Percentiles rank a stretch among this genome's conserved stretches.
Conservation (phyloP, 92 coral and sea anemone species). For the Siderastrea radians region DNA sequence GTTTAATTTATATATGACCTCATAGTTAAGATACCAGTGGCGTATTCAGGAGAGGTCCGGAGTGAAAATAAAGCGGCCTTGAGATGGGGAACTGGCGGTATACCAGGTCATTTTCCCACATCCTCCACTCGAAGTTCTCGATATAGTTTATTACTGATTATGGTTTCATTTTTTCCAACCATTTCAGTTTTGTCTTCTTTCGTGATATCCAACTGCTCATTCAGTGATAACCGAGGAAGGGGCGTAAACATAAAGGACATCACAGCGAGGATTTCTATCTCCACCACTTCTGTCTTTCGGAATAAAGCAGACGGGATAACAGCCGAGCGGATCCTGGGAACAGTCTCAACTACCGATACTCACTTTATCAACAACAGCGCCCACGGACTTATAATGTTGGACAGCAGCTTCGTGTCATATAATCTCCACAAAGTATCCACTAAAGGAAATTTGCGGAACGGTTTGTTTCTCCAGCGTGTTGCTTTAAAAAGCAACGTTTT, state of each 20-base stretch:
- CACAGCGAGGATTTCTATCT: constrained; percentile 24
- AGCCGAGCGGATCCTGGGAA: constrained; percentile 39
- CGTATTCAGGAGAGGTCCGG: too few relatives aligned
- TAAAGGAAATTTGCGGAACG: constrained; percentile 21
- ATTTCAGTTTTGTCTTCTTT: constrained; percentile 35
- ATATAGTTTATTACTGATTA: neutral
- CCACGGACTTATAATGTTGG: constrained; percentile 11
- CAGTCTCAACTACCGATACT: neutral
- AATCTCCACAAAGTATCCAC: constrained; percentile 15
- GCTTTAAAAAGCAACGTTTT: constrained; percentile 20
- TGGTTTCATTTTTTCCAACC: neutral
- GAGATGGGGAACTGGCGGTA: too few relatives aligned
- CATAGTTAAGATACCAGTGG: too few relatives aligned
- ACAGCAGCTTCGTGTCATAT: constrained; percentile 42
- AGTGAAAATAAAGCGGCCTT: too few relatives aligned
- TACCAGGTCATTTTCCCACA: too few relatives aligned
- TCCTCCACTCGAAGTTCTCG: too few relatives aligned
- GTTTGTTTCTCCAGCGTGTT: constrained; percentile 26
- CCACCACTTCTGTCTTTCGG: constrained; percentile 29
- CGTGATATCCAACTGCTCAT: constrained; percentile 50
- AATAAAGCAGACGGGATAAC: constrained; percentile 50
- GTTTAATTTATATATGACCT: too few relatives aligned
- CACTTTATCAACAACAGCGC: constrained; percentile 34
- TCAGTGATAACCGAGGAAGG: constrained; percentile 47
- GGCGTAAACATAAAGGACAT: constrained; percentile 47